Evolutionary conservation across 1,140 invertebrate genomes (phyloP), one percentile per base, ranked within the genome.

Genomic region (Lysiphlebus fabarum): DNA sequence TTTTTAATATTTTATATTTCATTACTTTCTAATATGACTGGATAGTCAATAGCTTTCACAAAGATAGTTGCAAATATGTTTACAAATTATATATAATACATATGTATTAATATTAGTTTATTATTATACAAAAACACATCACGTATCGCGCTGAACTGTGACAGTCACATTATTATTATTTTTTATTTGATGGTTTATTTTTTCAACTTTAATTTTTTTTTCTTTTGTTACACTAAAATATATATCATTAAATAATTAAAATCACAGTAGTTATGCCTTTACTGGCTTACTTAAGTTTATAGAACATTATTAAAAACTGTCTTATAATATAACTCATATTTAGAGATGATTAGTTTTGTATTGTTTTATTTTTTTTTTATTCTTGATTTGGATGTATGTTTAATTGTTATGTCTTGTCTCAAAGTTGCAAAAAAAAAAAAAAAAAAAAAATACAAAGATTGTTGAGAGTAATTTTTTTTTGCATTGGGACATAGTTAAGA

Each of bases 231-330:
- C 36, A 59, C 53, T 53, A 59, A 17, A n/a, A n/a, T n/a, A 43
- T 43, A 72, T 75, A 78, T 71, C 73, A 70, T 78, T 78, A 79
- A 79, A 79, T 79, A 79, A 78, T 79, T 79, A 79, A 79, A 79
- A 79, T 79, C 76, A 79, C 77, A 79, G 77, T 79, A 79, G 75
- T 79, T 76, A 79, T 79, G 77, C 76, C 76, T 70, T 78, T 69
- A 70, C 73, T 72, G 77, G 77, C 76, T 73, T 69, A 66, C 75
- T 76, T 77, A 78, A 76, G 76, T 77, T 70, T 76, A 76, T 70
- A 77, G 70, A 77, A 62, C 75, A 61, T 73, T n/a, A n/a, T n/a
- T 77, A 73, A 76, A 62, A 61, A 68, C 74, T 77, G 70, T 69
- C 71, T 76, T 72, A 72, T 67, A 69, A 70, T 71, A 76, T 77